Evolutionary conservation across 2,888 invertebrate species (phyloP).

Genomic region (Junonia oenone): DNA sequence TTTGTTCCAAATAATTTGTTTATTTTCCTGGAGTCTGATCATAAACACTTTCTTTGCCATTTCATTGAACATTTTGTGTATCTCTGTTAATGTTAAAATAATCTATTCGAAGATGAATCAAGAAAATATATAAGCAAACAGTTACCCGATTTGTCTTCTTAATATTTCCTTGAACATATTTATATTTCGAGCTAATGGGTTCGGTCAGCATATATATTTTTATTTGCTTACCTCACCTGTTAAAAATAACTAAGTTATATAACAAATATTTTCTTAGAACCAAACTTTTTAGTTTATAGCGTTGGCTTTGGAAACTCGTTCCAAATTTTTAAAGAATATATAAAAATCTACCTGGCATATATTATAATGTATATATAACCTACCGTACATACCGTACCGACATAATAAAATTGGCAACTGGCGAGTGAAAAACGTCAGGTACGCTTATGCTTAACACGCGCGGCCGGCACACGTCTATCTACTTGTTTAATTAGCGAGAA

Average conservation of each 20-base stretch:
- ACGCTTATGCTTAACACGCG: slow-evolving; percentile 45
- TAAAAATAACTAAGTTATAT: slow-evolving; percentile 64
- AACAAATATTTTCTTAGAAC: slow-evolving; percentile 37
- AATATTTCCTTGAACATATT: not conserved
- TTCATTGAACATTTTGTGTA: no score
- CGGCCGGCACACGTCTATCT: slow-evolving; percentile 52
- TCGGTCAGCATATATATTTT: slow-evolving; percentile 38
- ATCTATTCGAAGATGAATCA: not conserved
- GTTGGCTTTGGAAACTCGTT: slow-evolving; percentile 17
- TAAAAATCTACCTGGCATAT: slow-evolving; percentile 46
- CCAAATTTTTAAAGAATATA: not conserved
- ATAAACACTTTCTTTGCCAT: no score
- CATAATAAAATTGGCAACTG: slow-evolving; percentile 47
- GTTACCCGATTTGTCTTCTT: not conserved
- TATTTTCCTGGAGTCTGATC: no score
- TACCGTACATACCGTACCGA: no score
- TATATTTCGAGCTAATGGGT: not conserved
- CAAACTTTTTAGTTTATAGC: slow-evolving; percentile 24
- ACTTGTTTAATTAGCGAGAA: slow-evolving; percentile 57
- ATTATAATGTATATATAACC: not conserved
- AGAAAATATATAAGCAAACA: not conserved
- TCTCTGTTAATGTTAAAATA: not conserved
- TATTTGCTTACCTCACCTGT: slow-evolving; percentile 41
- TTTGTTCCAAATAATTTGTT: no score
- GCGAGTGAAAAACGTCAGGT: slow-evolving; percentile 52